These are phyloP conservation scores for Crambe crambe DNA, from an alignment of 37 sponge, comb jelly and placozoan species.

Conservation along the genomic window DNA sequence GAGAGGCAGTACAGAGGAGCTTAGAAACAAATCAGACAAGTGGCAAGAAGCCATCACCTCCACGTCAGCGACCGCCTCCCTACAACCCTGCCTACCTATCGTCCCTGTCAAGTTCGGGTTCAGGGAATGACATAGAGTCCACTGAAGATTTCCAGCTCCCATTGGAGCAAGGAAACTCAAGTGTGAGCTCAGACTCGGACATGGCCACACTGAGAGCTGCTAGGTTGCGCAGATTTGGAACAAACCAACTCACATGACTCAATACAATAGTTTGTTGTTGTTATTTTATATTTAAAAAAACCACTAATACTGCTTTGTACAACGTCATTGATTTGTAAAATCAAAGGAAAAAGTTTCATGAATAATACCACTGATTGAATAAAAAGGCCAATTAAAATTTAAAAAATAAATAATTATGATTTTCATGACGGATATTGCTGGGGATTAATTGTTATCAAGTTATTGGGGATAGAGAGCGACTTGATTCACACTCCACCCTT, in stretches of 20 bases:
- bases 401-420: no score
- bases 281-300: no score
- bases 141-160: no score
- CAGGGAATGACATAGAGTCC: neutral
- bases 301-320: no score
- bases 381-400: no score
- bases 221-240: slow-evolving; percentile 13
- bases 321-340: no score
- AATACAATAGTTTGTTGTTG: no score
- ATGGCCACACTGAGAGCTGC: slow-evolving; percentile 23
- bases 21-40: neutral
- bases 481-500: neutral
- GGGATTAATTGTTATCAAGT: neutral
- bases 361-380: no score
- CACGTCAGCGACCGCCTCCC: slow-evolving; percentile 17
- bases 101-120: neutral
- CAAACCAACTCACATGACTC: no score
- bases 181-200: neutral
- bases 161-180: neutral
- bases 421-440: no score
- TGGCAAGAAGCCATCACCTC: slow-evolving; percentile 16
- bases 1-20: slow-evolving; percentile 21
- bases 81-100: slow-evolving; percentile 52
- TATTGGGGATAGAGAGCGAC: neutral
- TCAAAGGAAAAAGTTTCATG: no score